Percentiles rank a stretch among this genome's conserved stretches.
Conservation (phyloP, 2,797 vertebrate species). For the Falco peregrinus region DNA sequence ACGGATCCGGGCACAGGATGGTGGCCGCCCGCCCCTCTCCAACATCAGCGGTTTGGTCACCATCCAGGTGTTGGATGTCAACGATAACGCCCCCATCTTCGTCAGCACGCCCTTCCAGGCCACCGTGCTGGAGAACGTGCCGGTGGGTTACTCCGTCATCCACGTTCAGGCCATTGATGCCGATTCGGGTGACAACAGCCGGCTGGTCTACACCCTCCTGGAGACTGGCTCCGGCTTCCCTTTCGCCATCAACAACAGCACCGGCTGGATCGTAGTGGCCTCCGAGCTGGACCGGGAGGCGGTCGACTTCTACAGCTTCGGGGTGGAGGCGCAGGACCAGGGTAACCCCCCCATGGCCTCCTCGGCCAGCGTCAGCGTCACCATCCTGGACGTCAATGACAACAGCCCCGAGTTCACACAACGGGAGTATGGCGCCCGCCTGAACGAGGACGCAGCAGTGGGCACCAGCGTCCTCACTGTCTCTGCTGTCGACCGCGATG, state of each 20-base stretch:
- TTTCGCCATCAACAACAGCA: constrained; percentile 92
- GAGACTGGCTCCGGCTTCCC: constrained; percentile 84
- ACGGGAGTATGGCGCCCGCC: constrained; percentile 85
- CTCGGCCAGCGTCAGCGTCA: constrained; percentile 91
- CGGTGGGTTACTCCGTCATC: constrained; percentile 90
- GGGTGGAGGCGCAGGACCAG: constrained; percentile 90
- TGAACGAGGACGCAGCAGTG: constrained; percentile 93
- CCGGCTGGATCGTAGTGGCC: constrained; percentile 92
- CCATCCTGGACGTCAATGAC: constrained; percentile 92
- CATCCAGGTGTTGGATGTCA: constrained; percentile 91
- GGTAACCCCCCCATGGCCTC: constrained; percentile 88
- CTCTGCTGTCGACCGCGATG: constrained; percentile 91
- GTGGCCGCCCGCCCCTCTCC: constrained; percentile 91
- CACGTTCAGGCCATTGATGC: constrained; percentile 94
- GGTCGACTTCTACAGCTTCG: constrained; percentile 91
- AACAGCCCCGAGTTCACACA: constrained; percentile 95
- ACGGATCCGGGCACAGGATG: constrained; percentile 91
- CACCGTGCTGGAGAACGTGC: constrained; percentile 93
- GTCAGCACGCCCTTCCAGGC: constrained; percentile 97
- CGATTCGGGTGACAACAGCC: constrained; percentile 90
- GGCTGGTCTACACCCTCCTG: constrained; percentile 86
- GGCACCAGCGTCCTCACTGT: constrained; percentile 94
- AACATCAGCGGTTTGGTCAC: constrained; percentile 94
- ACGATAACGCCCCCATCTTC: constrained; percentile 94
- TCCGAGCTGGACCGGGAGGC: constrained; percentile 90